phyloP scores from a whole-genome alignment of 1,140 invertebrate genomes.

The Calliphora vicina region DNA sequence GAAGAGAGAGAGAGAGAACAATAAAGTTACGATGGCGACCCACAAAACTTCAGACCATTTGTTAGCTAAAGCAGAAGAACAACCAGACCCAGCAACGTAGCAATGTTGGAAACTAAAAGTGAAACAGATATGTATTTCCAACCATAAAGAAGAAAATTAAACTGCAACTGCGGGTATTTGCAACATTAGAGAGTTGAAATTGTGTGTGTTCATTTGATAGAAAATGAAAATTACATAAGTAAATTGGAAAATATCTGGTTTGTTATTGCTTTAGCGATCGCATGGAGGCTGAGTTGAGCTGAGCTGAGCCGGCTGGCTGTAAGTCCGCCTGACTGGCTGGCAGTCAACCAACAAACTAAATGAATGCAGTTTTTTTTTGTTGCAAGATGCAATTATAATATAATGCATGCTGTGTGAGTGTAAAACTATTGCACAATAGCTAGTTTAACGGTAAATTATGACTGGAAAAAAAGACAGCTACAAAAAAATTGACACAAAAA shows the following conservation, averaged over 20 bases:
- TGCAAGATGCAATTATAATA: conserved; percentile 16
- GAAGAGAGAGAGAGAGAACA: neutral
- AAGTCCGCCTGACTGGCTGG: neutral
- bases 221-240: conserved; percentile 1
- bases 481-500: neutral
- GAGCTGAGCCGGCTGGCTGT: neutral
- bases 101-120: neutral
- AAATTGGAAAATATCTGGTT: neutral
- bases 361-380: neutral
- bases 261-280: neutral
- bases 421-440: conserved; percentile 23
- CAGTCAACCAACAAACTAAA: neutral
- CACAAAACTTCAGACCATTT: conserved; percentile 16
- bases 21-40: conserved; percentile 23
- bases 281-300: neutral
- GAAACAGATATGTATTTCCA: conserved; percentile 10
- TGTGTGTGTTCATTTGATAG: neutral
- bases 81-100: neutral
- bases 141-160: neutral
- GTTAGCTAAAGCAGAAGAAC: neutral
- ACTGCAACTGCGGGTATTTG: neutral
- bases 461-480: neutral
- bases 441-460: conserved; percentile 32
- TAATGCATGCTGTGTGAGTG: neutral
- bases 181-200: conserved; percentile 1